Evolutionary conservation across 2,888 invertebrate species (phyloP).

Genomic region (Hecatera dysodea): DNA sequence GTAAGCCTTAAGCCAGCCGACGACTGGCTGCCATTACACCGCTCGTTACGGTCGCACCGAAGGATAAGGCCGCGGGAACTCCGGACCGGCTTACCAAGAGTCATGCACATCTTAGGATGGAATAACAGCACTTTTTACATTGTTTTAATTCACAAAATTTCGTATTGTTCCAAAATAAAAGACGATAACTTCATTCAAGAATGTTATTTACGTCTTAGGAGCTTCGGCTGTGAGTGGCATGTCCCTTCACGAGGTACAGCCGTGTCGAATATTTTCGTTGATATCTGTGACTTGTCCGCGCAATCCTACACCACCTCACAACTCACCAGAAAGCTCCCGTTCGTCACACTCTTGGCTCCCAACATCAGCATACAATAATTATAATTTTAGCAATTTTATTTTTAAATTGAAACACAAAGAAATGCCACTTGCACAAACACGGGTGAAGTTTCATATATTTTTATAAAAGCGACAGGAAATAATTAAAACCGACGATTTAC

Average conservation of each 20-base stretch:
- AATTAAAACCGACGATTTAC: conserved; percentile 68
- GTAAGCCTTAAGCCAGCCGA: conserved; percentile 30
- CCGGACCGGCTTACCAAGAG: conserved; percentile 51
- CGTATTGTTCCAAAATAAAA: conserved; percentile 43
- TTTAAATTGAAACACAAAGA: conserved; percentile 68
- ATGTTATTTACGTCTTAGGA: conserved; percentile 40
- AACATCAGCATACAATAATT: conserved; percentile 63
- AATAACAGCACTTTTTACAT: conserved; percentile 24
- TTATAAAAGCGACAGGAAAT: conserved; percentile 67
- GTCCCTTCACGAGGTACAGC: conserved; percentile 7
- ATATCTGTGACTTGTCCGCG: conserved; percentile 24
- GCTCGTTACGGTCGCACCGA: conserved; percentile 39
- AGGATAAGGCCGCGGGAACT: conserved; percentile 56
- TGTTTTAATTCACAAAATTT: conserved; percentile 39
- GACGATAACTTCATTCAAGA: conserved; percentile 40
- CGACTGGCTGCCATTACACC: conserved; percentile 55
- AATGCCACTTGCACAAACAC: conserved; percentile 58
- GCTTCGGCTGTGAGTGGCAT: conserved; percentile 1
- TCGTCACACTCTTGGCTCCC: conserved; percentile 55
- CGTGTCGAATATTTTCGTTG: conserved; percentile 35
- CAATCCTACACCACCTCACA: conserved; percentile 10
- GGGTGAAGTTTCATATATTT: conserved; percentile 53
- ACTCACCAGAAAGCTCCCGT: conserved; percentile 37
- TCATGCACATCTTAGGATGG: conserved; percentile 17
- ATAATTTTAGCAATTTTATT: conserved; percentile 67